A percentile compares a stretch with the other conserved stretches of the same genome.
Evolutionary conservation across 2,888 invertebrate species (phyloP).

Genomic region (Drosophila algonquin): DNA sequence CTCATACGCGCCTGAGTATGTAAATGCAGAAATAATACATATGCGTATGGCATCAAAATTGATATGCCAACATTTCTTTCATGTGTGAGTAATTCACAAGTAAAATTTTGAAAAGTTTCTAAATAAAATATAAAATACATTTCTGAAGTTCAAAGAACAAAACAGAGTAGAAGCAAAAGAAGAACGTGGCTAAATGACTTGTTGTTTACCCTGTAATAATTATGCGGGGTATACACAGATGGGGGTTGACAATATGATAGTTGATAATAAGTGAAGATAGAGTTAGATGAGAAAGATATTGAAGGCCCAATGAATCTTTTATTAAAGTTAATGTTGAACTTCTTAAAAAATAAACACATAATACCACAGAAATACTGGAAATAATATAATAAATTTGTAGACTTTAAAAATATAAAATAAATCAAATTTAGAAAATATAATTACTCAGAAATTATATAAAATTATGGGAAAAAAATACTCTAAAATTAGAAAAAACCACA

Average conservation of each 20-base stretch:
- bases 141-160: conserved; percentile 16
- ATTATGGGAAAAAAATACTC: too few relatives aligned
- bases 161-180: too few relatives aligned
- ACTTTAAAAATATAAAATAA: too few relatives aligned
- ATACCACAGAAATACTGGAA: too few relatives aligned
- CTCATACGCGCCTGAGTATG: conserved; percentile 43
- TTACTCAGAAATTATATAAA: too few relatives aligned
- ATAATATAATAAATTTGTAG: too few relatives aligned
- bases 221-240: background rate
- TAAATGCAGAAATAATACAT: conserved; percentile 76
- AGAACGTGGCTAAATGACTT: conserved; percentile 24
- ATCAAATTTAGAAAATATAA: too few relatives aligned
- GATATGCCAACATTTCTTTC: conserved; percentile 74
- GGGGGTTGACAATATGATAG: background rate
- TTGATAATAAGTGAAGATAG: background rate
- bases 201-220: background rate
- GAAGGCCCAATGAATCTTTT: too few relatives aligned
- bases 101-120: conserved; percentile 45
- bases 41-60: conserved; percentile 78
- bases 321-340: too few relatives aligned
- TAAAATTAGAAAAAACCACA: too few relatives aligned
- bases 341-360: too few relatives aligned
- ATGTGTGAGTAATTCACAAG: conserved; percentile 79
- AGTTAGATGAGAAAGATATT: background rate
- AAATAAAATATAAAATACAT: conserved; percentile 19